phyloP scores from a whole-genome alignment of 2,888 invertebrate species.

The Rhagium mordax region DNA sequence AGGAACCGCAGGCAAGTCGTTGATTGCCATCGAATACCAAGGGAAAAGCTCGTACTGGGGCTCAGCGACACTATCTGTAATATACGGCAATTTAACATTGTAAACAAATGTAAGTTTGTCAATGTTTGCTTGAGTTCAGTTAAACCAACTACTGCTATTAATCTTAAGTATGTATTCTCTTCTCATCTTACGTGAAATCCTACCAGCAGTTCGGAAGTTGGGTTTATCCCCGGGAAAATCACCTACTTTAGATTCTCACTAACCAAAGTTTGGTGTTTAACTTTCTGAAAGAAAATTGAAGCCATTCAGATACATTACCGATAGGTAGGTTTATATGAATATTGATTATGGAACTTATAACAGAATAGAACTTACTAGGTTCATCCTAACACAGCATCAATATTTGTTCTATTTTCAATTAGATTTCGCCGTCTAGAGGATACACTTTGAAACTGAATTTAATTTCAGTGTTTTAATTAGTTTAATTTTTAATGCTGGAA shows the following conservation, averaged over 20 bases:
- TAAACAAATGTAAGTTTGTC: constrained; percentile 56
- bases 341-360: constrained; percentile 21
- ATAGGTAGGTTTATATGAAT: constrained; percentile 29
- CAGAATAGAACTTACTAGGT: constrained; percentile 2
- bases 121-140: constrained; percentile 52
- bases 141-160: constrained; percentile 50
- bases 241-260: constrained; percentile 27
- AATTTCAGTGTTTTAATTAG: constrained; percentile 21
- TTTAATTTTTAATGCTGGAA: neutral
- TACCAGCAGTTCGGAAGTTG: constrained; percentile 32
- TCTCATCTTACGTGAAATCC: constrained; percentile 36
- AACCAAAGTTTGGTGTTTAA: constrained; percentile 29
- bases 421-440: neutral
- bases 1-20: constrained; percentile 15
- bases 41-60: neutral
- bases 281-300: constrained; percentile 35
- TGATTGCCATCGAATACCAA: constrained; percentile 32
- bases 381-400: constrained; percentile 3
- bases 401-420: constrained; percentile 29
- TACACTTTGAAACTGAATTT: neutral
- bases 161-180: constrained; percentile 48
- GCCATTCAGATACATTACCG: constrained; percentile 28
- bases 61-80: constrained; percentile 42
- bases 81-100: constrained; percentile 53
- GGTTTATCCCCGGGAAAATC: constrained; percentile 23